Percentiles rank a stretch among this genome's conserved stretches.
phyloP scores from a whole-genome alignment of 2,888 invertebrate genomes.

The Nomada lathburiana region DNA sequence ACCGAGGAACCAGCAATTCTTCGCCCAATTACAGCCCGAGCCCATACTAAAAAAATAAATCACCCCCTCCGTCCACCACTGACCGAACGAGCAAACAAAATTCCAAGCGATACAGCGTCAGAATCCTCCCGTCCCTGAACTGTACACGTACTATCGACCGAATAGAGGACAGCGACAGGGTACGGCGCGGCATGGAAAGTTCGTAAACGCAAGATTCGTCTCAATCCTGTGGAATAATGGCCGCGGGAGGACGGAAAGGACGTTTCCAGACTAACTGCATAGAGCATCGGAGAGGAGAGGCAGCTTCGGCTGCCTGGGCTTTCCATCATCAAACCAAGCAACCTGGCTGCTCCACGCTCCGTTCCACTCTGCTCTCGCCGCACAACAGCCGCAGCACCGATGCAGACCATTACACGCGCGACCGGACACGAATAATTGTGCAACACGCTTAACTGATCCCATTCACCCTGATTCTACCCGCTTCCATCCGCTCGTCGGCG shows the following conservation, averaged over 20 bases:
- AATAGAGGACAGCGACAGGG: not conserved
- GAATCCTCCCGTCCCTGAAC: constrained; percentile 29
- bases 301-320: constrained; percentile 55
- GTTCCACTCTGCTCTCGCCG: constrained; percentile 76
- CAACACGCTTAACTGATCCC: constrained; percentile 88
- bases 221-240: constrained; percentile 66
- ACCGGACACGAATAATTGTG: constrained; percentile 88
- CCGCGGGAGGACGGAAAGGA: constrained; percentile 61
- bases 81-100: constrained; percentile 28
- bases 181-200: constrained; percentile 33
- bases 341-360: constrained; percentile 64
- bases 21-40: not conserved
- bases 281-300: constrained; percentile 29
- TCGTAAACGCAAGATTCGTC: constrained; percentile 60
- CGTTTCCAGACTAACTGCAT: constrained; percentile 65
- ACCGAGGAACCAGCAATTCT: not conserved
- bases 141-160: constrained; percentile 33
- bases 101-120: not conserved
- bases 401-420: constrained; percentile 88
- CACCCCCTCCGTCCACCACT: constrained; percentile 14
- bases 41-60: constrained; percentile 9
- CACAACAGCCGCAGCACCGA: constrained; percentile 83
- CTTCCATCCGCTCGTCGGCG: constrained; percentile 76
- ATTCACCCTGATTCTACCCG: constrained; percentile 85
- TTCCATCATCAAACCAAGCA: constrained; percentile 71